These are phyloP conservation scores for Pristiophorus japonicus DNA, from an alignment of 2,113 vertebrate genomes.

Conservation along the genomic window DNA sequence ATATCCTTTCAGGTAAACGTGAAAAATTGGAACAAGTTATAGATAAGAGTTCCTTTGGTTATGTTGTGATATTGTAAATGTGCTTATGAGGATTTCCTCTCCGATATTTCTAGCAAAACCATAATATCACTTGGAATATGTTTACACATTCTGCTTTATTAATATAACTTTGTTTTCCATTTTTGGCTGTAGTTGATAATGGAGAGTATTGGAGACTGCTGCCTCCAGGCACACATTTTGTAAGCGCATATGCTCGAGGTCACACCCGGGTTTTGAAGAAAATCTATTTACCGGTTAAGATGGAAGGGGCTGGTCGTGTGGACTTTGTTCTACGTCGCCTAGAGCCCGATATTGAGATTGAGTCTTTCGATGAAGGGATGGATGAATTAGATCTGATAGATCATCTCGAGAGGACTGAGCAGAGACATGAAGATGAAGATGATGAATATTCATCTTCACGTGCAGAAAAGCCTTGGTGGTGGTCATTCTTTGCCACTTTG, in stretches of 20 bases:
- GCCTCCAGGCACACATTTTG: slow-evolving; percentile 70
- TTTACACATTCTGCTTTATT: not conserved
- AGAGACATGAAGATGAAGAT: slow-evolving; percentile 21
- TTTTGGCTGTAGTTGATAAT: slow-evolving; percentile 61
- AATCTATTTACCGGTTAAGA: slow-evolving; percentile 67
- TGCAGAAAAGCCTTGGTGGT: slow-evolving; percentile 91
- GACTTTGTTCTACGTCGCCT: slow-evolving; percentile 75
- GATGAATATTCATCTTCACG: slow-evolving; percentile 43
- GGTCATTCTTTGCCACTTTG: slow-evolving; percentile 82
- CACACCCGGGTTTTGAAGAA: slow-evolving; percentile 76
- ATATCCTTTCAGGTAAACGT: slow-evolving; percentile 77
- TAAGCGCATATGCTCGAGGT: slow-evolving; percentile 74
- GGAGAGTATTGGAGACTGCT: slow-evolving; percentile 92
- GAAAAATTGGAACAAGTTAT: not conserved
- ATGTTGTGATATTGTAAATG: not conserved
- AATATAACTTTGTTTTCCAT: not conserved
- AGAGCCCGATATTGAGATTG: slow-evolving; percentile 57
- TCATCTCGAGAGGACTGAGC: slow-evolving; percentile 59
- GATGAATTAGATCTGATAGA: slow-evolving; percentile 64
- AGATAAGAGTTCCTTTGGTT: not conserved
- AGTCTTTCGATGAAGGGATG: slow-evolving; percentile 52
- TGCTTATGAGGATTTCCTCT: not conserved
- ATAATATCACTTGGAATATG: not conserved
- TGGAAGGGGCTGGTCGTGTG: slow-evolving; percentile 71
- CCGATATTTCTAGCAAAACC: not conserved